These are phyloP conservation scores for Liodrosophila aerea DNA, from an alignment of 2,888 invertebrate species.

Conservation along the genomic window DNA sequence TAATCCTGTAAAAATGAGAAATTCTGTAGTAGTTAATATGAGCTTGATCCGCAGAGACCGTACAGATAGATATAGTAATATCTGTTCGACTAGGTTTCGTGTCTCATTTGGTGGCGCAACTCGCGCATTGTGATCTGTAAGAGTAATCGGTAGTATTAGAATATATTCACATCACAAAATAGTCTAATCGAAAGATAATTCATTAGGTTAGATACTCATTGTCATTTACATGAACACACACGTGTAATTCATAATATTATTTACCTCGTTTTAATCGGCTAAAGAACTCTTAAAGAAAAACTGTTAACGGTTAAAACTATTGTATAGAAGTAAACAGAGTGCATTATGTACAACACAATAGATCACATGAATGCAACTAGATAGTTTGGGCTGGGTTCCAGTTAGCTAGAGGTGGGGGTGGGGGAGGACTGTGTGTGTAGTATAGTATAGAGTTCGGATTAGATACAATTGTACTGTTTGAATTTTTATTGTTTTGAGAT, in stretches of 20 bases:
- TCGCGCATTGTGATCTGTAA: constrained; percentile 70
- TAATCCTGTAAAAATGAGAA: background rate
- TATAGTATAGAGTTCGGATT: constrained; percentile 29
- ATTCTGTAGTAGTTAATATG: background rate
- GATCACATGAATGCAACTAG: constrained; percentile 17
- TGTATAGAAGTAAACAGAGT: constrained; percentile 21
- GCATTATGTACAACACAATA: constrained; percentile 37
- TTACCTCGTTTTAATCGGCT: constrained; percentile 61
- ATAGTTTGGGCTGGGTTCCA: background rate
- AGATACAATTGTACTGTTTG: constrained; percentile 36
- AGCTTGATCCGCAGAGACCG: constrained; percentile 3
- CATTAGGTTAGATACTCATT: constrained; percentile 23
- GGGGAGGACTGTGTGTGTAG: constrained; percentile 6
- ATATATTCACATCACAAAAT: background rate
- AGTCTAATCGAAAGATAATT: constrained; percentile 1
- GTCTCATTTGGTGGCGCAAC: constrained; percentile 58
- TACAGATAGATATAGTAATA: background rate
- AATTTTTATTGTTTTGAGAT: background rate
- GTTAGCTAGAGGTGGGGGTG: constrained; percentile 18
- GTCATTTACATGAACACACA: constrained; percentile 33
- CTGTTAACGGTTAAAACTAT: constrained; percentile 47
- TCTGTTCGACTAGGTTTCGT: no score
- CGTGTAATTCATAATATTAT: constrained; percentile 49
- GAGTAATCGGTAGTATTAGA: constrained; percentile 26
- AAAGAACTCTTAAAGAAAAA: constrained; percentile 44